phyloP scores from a whole-genome alignment of 1,140 invertebrate species.

The Dysdera silvatica region DNA sequence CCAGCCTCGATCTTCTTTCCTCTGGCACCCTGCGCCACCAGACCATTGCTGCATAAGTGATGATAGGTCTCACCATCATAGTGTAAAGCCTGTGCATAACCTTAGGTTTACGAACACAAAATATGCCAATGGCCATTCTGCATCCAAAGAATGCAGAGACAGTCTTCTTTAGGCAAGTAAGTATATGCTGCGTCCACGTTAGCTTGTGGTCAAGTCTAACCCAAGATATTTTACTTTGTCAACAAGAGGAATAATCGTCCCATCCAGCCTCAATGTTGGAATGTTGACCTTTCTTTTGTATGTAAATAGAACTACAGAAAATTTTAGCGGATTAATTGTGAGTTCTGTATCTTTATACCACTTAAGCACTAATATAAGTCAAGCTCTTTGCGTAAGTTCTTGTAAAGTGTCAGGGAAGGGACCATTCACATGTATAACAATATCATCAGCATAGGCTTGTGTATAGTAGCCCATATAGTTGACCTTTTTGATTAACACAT shows the following conservation, averaged over 20 bases:
- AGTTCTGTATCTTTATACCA: neutral
- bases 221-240: neutral
- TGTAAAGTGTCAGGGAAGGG: neutral
- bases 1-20: no score
- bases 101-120: neutral
- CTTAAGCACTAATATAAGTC: neutral
- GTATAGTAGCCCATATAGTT: neutral
- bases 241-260: neutral
- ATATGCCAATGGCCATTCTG: neutral
- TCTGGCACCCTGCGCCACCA: neutral
- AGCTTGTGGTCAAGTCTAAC: neutral
- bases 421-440: neutral
- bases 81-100: neutral
- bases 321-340: no score
- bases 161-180: neutral
- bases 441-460: neutral
- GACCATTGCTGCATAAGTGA: neutral
- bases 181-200: neutral
- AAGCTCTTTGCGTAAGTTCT: neutral
- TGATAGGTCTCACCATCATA: neutral
- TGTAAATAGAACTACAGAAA: neutral
- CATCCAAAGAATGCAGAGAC: neutral
- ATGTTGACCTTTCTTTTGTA: neutral
- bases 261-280: neutral
- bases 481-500: neutral